Evolutionary conservation across 35 echinoderm and acorn worm species (phyloP).

Genomic region (Hemicentrotus pulcherrimus): DNA sequence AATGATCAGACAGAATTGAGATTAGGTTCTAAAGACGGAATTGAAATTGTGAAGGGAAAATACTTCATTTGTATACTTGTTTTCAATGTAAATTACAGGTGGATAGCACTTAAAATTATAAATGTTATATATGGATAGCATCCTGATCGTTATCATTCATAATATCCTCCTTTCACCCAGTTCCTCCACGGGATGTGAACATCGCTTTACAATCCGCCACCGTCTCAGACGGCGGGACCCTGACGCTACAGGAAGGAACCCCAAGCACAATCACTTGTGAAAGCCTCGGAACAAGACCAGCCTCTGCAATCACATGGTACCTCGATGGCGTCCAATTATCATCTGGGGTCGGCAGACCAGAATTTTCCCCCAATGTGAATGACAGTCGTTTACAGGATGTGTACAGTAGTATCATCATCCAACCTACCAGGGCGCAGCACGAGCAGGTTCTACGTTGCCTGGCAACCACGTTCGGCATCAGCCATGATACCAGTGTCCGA

Average conservation of each 20-base stretch:
- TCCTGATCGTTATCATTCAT: too few relatives aligned
- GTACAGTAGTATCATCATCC: conserved; percentile 28
- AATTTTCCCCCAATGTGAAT: not conserved
- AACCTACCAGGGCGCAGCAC: not conserved
- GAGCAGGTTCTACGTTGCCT: conserved; percentile 18
- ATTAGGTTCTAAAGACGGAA: too few relatives aligned
- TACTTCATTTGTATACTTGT: too few relatives aligned
- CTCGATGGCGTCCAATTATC: not conserved
- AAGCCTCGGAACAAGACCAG: conserved; percentile 27
- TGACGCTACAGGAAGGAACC: not conserved
- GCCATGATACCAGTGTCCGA: not conserved
- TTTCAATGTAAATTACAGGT: too few relatives aligned
- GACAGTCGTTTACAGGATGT: not conserved
- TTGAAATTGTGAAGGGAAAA: too few relatives aligned
- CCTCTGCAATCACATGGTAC: conserved; percentile 14
- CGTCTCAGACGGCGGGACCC: not conserved
- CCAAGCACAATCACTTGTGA: not conserved
- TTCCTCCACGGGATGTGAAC: not conserved
- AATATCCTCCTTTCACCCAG: not conserved
- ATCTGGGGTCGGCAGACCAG: not conserved
- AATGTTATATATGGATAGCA: too few relatives aligned
- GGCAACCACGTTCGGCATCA: conserved; percentile 21
- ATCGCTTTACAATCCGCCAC: not conserved
- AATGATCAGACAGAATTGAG: too few relatives aligned
- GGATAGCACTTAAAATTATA: too few relatives aligned